These are phyloP conservation scores for Urocolius indicus DNA, from an alignment of 2,113 vertebrate genomes.

Conservation along the genomic window DNA sequence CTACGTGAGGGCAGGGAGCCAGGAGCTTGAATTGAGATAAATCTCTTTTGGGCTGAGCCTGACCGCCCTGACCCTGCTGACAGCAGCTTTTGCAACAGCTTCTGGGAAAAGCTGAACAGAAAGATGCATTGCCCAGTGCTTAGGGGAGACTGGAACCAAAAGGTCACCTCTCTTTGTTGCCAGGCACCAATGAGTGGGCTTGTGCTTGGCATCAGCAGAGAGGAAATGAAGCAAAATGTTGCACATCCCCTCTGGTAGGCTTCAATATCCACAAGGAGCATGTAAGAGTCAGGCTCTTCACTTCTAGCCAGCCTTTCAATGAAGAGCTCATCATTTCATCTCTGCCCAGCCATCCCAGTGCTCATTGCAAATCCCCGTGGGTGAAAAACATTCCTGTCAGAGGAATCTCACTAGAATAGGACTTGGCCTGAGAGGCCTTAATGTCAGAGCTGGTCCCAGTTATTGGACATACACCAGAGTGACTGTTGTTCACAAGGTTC, in stretches of 20 bases:
- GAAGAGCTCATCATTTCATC: neutral
- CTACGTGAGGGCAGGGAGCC: neutral
- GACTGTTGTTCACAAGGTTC: neutral
- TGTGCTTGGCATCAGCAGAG: neutral
- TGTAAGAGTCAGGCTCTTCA: neutral
- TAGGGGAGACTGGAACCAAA: neutral
- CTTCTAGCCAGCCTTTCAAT: neutral
- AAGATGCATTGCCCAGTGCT: neutral
- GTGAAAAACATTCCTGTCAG: neutral
- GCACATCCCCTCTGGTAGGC: neutral
- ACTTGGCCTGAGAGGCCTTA: neutral
- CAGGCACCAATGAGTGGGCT: neutral
- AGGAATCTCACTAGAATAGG: neutral
- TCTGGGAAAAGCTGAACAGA: neutral
- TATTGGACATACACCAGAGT: neutral
- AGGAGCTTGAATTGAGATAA: conserved; percentile 31
- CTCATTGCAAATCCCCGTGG: neutral
- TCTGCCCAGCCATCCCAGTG: neutral
- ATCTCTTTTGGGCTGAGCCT: conserved; percentile 13
- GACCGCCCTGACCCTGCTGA: conserved; percentile 42
- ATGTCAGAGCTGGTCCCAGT: neutral
- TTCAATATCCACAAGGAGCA: neutral
- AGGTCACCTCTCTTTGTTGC: neutral
- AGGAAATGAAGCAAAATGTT: neutral
- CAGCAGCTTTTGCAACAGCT: conserved; percentile 24